A percentile compares a stretch with the other conserved stretches of the same genome.
These are phyloP conservation scores for Cataglyphis rosenhaueri DNA, from an alignment of 2,888 invertebrate genomes.

Conservation along the genomic window DNA sequence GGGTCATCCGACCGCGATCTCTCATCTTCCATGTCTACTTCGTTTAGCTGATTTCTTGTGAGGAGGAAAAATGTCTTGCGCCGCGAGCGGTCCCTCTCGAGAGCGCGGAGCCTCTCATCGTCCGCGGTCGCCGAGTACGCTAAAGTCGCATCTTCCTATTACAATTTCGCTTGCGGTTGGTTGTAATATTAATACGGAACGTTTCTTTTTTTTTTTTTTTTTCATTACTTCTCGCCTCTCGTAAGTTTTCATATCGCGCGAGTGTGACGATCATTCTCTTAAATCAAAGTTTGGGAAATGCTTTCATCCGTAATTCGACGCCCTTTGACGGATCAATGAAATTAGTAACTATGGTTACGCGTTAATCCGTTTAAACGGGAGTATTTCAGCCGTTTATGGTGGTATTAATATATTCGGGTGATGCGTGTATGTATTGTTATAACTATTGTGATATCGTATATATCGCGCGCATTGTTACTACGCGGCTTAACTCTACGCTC, in stretches of 20 bases:
- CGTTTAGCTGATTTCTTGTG: conserved; percentile 36
- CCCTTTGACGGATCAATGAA: conserved; percentile 19
- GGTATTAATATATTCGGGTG: conserved; percentile 47
- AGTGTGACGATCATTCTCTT: conserved; percentile 15
- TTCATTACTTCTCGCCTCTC: conserved; percentile 24
- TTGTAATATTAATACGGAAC: conserved; percentile 32
- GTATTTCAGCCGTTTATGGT: conserved; percentile 14
- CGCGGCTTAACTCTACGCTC: conserved; percentile 1
- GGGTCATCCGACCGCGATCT: conserved; percentile 52
- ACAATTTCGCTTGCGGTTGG: conserved; percentile 31
- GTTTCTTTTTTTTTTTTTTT: conserved; percentile 38
- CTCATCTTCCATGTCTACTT: conserved; percentile 50
- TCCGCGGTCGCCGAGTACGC: conserved; percentile 32
- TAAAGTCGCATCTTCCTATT: conserved; percentile 54
- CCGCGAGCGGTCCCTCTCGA: conserved; percentile 22
- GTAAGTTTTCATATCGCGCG: conserved; percentile 1
- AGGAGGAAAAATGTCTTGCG: conserved; percentile 31
- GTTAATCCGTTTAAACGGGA: conserved; percentile 32
- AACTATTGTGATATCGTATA: conserved; percentile 31
- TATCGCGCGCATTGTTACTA: conserved; percentile 37
- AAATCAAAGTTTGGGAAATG: background rate
- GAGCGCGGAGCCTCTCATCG: conserved; percentile 13
- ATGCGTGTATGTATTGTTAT: conserved; percentile 34
- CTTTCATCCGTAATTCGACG: background rate
- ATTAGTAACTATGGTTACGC: conserved; percentile 18